Evolutionary conservation across 2,888 invertebrate species (phyloP), one percentile per base, ranked within the genome.

Genomic region (Cyaniris semiargus): DNA sequence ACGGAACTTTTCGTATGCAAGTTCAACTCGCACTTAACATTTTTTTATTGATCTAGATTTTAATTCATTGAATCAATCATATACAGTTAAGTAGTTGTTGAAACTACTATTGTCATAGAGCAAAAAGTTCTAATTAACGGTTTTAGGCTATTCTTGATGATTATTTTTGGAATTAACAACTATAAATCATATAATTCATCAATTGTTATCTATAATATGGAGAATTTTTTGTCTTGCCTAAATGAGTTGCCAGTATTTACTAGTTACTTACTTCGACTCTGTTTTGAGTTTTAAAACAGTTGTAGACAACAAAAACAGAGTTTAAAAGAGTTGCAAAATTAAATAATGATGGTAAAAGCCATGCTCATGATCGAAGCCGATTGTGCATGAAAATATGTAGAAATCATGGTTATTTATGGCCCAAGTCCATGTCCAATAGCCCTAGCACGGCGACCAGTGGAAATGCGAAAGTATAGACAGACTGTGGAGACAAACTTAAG

Each of bases 61-160:
- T 66, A 5, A 27, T 66, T 66, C 18, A 66, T 31, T 31, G 66
- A 66, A 66, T 66, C 27, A 66, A 66, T 66, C 66, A 66, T 31
- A 15, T 15, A 66, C 31, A 27, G 66, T 66, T 66, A 66, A 31
- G 27, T 66, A 15, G 31, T 66, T 66, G 27, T 66, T 66, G 31
- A 66, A 60, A 66, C 27, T 15, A 31, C 27, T 66, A 27, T 66
- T 66, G 66, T 66, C 66, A 66, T 23, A 13, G 23, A 60, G 60
- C 60, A 60, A 13, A 27, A 15, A 27, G 27, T 1, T 66, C 18
- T 23, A 13, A 66, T 66, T 66, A 66, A 66, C 66, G 27, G 66
- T 23, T 60, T 58, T 58, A 21, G 23, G 23, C 15, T 27, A 1
- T 31, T 66, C 15, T 18, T 15, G 15, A 27, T 66, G 3, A 27